Percentiles rank a stretch among this genome's conserved stretches.
phyloP scores from a whole-genome alignment of 2,797 vertebrate genomes.

The Epinephelus coioides region DNA sequence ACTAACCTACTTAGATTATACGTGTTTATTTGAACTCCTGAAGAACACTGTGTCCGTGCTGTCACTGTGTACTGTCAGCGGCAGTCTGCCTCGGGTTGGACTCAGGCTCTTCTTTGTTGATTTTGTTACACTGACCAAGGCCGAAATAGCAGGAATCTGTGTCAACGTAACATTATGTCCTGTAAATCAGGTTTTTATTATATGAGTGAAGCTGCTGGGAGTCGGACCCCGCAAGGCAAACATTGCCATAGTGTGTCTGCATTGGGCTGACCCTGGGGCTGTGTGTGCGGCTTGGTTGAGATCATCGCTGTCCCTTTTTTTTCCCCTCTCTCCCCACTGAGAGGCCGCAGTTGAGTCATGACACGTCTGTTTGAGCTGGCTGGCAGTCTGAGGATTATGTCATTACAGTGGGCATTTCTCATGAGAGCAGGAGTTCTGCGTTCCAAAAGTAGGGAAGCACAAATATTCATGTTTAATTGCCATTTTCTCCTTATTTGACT shows the following conservation, averaged over 20 bases:
- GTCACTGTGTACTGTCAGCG: background rate
- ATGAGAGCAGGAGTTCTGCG: conserved; percentile 16
- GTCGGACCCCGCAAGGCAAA: conserved; percentile 7
- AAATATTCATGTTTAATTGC: background rate
- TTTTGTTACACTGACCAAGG: background rate
- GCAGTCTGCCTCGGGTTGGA: background rate
- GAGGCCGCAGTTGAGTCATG: conserved; percentile 67
- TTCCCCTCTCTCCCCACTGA: background rate
- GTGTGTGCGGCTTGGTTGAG: conserved; percentile 19
- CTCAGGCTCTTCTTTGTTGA: background rate
- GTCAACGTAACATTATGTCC: conserved; percentile 10
- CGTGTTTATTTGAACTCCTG: conserved; percentile 40
- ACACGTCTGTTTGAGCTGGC: conserved; percentile 62
- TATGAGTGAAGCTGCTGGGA: background rate
- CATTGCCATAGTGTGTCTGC: conserved; percentile 2
- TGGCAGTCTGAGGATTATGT: conserved; percentile 65
- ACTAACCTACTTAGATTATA: conserved; percentile 56
- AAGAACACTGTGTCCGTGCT: conserved; percentile 1
- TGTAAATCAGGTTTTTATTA: conserved; percentile 5
- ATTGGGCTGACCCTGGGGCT: conserved; percentile 29
- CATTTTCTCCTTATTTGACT: background rate
- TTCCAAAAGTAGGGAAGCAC: background rate
- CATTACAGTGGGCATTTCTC: conserved; percentile 49
- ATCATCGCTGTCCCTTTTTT: conserved; percentile 20
- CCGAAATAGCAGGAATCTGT: background rate